Percentiles rank a stretch among this genome's conserved stretches.
Evolutionary conservation across 2,888 invertebrate genomes (phyloP).

Genomic region (Temnothorax ravouxi): DNA sequence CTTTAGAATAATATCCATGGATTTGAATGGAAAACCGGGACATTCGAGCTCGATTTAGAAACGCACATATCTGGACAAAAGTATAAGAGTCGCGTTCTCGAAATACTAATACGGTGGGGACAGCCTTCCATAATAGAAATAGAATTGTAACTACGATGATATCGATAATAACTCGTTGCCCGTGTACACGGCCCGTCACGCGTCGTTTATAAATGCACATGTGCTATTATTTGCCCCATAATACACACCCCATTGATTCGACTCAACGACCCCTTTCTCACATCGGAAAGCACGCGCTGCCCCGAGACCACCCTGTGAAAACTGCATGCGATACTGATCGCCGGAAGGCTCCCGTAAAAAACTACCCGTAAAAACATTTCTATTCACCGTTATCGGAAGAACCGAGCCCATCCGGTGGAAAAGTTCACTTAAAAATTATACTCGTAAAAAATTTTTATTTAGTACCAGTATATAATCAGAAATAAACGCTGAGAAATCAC

Average conservation of each 20-base stretch:
- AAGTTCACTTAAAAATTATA: neutral
- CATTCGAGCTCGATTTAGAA: neutral
- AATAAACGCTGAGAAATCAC: constrained; percentile 13
- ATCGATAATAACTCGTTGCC: constrained; percentile 6
- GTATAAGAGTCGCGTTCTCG: neutral
- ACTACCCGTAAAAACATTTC: neutral
- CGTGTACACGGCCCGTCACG: neutral
- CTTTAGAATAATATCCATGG: neutral
- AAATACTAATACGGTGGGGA: neutral
- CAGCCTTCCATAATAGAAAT: constrained; percentile 4
- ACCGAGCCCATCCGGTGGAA: neutral
- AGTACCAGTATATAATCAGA: neutral
- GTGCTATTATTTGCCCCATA: constrained; percentile 48
- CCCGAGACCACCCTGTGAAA: constrained; percentile 23
- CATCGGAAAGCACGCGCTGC: constrained; percentile 20
- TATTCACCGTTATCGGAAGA: neutral
- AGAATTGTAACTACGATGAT: neutral
- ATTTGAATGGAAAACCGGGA: neutral
- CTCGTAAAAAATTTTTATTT: neutral
- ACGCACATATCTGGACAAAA: neutral
- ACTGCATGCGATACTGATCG: constrained; percentile 10
- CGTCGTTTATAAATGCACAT: constrained; percentile 32
- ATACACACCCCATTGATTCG: constrained; percentile 53
- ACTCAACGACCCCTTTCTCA: constrained; percentile 56
- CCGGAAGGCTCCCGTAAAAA: constrained; percentile 16